Evolutionary conservation across 2,888 invertebrate species (phyloP).

Genomic region (Nipponacmea schrenckii): DNA sequence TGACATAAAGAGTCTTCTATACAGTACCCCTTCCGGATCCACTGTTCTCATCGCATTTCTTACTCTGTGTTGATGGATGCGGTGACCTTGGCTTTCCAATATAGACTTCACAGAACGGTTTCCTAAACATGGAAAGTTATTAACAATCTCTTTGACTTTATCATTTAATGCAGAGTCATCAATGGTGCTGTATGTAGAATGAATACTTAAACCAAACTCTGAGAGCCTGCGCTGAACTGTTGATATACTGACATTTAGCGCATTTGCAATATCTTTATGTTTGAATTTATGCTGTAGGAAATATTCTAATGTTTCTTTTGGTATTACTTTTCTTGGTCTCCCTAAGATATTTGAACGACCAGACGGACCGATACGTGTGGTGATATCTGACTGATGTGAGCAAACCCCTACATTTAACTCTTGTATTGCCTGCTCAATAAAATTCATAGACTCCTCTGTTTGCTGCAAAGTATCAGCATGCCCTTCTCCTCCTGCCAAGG

Average conservation of each 20-base stretch:
- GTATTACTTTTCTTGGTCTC: background rate
- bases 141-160: background rate
- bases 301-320: background rate
- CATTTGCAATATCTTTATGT: background rate
- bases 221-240: background rate
- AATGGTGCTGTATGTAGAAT: constrained; percentile 1
- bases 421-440: no score
- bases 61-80: background rate
- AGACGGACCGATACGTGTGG: no score
- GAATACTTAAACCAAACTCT: background rate
- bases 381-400: no score
- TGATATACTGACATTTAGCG: background rate
- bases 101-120: background rate
- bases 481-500: no score
- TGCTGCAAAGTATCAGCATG: no score
- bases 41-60: constrained; percentile 11
- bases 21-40: constrained; percentile 24
- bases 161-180: constrained; percentile 3
- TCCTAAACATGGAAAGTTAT: background rate
- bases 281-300: background rate
- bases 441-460: no score
- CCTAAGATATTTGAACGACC: background rate
- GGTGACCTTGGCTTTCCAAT: background rate
- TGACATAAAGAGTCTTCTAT: constrained; percentile 13
- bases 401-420: no score